These are phyloP conservation scores for Pseudopleuronectes americanus DNA, from an alignment of 2,797 vertebrate species.

Conservation along the genomic window DNA sequence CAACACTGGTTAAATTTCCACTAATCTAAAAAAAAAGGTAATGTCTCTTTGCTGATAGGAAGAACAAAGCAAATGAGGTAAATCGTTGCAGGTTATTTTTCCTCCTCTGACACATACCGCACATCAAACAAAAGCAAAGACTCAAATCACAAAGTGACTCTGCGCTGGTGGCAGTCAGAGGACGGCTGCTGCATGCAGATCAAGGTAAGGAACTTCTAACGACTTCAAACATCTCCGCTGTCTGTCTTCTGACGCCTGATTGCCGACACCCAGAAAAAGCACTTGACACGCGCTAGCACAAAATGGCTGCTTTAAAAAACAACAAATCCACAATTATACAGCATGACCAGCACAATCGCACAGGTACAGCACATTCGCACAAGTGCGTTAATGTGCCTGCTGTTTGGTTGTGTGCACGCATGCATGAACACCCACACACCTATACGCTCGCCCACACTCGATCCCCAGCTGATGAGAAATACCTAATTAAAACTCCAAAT, in stretches of 20 bases:
- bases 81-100: conserved; percentile 55
- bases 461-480: conserved; percentile 60
- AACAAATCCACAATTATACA: conserved; percentile 58
- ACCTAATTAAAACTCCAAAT: conserved; percentile 73
- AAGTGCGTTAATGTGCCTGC: not conserved
- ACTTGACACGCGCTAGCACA: conserved; percentile 58
- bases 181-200: conserved; percentile 78
- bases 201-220: conserved; percentile 79
- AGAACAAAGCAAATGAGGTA: conserved; percentile 77
- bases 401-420: conserved; percentile 30
- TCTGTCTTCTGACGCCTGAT: conserved; percentile 71
- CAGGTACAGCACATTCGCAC: conserved; percentile 3
- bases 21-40: conserved; percentile 56
- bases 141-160: conserved; percentile 78
- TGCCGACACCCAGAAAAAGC: conserved; percentile 52
- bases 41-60: conserved; percentile 60
- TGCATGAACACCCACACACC: conserved; percentile 5
- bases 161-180: conserved; percentile 73
- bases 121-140: conserved; percentile 81
- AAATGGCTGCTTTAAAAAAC: conserved; percentile 71
- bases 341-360: conserved; percentile 33
- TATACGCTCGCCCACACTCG: conserved; percentile 14
- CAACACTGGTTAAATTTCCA: conserved; percentile 35
- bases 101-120: conserved; percentile 69
- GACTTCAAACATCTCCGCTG: conserved; percentile 77